A percentile compares a stretch with the other conserved stretches of the same genome.
Conservation (phyloP, 2,888 invertebrate genomes). For the Pediacus dermestoides region DNA sequence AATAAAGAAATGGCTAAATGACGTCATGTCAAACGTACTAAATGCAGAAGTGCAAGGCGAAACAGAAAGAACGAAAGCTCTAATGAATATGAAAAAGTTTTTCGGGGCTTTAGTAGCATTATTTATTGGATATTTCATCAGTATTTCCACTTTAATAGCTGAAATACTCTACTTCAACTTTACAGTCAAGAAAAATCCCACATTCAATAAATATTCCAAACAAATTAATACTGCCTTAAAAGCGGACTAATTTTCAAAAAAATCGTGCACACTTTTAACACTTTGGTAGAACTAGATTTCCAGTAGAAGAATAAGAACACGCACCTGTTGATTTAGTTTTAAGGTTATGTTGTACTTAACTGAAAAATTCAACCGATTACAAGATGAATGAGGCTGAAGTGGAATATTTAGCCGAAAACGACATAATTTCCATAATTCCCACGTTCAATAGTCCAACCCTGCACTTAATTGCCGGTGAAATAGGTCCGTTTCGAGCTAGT, state of each 20-base stretch:
- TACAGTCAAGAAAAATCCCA: constrained; percentile 63
- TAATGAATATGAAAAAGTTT: constrained; percentile 74
- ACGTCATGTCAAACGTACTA: constrained; percentile 62
- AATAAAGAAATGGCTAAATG: constrained; percentile 74
- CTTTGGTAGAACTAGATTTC: too few species aligned
- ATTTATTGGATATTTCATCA: constrained; percentile 64
- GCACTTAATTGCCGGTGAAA: constrained; percentile 81
- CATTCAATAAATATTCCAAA: constrained; percentile 65
- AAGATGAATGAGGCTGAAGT: constrained; percentile 86
- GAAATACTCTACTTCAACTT: constrained; percentile 68
- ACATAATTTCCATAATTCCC: constrained; percentile 79
- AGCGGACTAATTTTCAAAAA: constrained; percentile 4
- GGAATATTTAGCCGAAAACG: constrained; percentile 89
- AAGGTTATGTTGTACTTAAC: too few species aligned
- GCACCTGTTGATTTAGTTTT: too few species aligned
- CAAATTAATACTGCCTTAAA: constrained; percentile 17
- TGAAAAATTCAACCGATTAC: too few species aligned
- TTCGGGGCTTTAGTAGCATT: constrained; percentile 74
- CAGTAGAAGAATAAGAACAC: too few species aligned
- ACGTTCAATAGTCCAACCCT: constrained; percentile 78
- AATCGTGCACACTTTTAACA: too few species aligned
- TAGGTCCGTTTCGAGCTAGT: constrained; percentile 90
- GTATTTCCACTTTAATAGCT: constrained; percentile 55
- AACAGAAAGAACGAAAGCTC: constrained; percentile 61
- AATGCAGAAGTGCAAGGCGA: constrained; percentile 51